A percentile compares a stretch with the other conserved stretches of the same genome.
Conservation (phyloP, 1,140 invertebrate species). For the Scaptomyza hsui region DNA sequence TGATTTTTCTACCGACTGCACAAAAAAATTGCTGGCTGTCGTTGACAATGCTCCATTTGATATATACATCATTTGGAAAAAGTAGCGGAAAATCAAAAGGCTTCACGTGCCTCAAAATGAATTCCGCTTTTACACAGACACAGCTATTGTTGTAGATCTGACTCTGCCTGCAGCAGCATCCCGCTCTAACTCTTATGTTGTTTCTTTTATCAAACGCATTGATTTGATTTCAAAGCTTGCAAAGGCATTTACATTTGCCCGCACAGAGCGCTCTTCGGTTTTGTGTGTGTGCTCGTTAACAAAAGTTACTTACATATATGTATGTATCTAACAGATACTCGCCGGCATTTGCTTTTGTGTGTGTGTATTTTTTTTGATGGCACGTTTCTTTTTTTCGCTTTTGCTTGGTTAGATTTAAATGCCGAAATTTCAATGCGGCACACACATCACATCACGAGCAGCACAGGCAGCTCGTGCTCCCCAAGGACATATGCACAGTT, state of each 20-base stretch:
- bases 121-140: slow-evolving; percentile 46
- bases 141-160: slow-evolving; percentile 28
- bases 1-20: no score
- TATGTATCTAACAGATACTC: slow-evolving; percentile 67
- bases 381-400: slow-evolving; percentile 39
- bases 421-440: slow-evolving; percentile 74
- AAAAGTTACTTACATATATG: slow-evolving; percentile 70
- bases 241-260: slow-evolving; percentile 71
- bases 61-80: slow-evolving; percentile 40
- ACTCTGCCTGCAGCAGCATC: background rate
- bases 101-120: slow-evolving; percentile 71
- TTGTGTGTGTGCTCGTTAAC: slow-evolving; percentile 64
- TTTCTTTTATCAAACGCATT: slow-evolving; percentile 61
- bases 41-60: background rate
- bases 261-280: slow-evolving; percentile 15
- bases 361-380: slow-evolving; percentile 3
- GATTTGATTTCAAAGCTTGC: slow-evolving; percentile 65
- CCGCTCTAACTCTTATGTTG: slow-evolving; percentile 20
- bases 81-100: slow-evolving; percentile 64
- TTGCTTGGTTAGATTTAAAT: slow-evolving; percentile 78
- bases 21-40: no score
- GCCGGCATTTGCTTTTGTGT: slow-evolving; percentile 23
- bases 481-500: slow-evolving; percentile 34
- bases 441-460: slow-evolving; percentile 45
- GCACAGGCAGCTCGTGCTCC: background rate